Base-by-base conservation (phyloP, 2,888 invertebrate species). In the Galerucella pusilla region DNA sequence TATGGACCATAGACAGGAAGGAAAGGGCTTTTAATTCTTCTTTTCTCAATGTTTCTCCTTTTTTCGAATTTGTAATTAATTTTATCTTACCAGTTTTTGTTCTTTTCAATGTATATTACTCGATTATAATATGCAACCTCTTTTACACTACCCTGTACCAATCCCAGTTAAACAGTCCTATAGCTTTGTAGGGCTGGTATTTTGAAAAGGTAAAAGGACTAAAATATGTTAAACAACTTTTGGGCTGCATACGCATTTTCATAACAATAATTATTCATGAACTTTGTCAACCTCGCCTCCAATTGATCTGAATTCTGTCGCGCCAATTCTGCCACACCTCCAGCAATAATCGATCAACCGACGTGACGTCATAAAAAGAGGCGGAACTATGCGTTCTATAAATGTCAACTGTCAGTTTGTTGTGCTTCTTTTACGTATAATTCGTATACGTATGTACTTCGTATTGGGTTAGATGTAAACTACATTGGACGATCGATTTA, bases 341-440 rank as follows among this genome's bases (percentile, higher is more conserved):
- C 71, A 71, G 71, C 35, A 20, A 46, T 25, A 45, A 66, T 72
- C 72, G 72, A 72, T 72, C 65, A 45, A 57, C 46, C 49, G 59
- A 59, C 11, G 45, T 72, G 72, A 72, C 72, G 72, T 72, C 72
- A 66, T 46, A 11, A 49, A 12, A 28, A 42, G 11, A 14, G 66
- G 49, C 20, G 59, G 59, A 70, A 52, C 46, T 5, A 25, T 10
- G 20, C 60, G 28, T 25, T 60, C 6, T 60, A 60, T 28, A 60
- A 28, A 25, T 60, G 60, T 60, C 60, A 60, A 25, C 28, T 60
- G 25, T 60, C 60, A 28, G 14, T 12, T 7, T 12, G 20, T 16
- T 42, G 16, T 6, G 10, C 10, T 57, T 9, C 20, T 42, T 42
- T 42, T 57, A 57, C 57, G 10, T 57, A 20, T 57, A 52, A 14